Evolutionary conservation across 2,888 invertebrate genomes (phyloP).

Genomic region (Dorcus hopei): DNA sequence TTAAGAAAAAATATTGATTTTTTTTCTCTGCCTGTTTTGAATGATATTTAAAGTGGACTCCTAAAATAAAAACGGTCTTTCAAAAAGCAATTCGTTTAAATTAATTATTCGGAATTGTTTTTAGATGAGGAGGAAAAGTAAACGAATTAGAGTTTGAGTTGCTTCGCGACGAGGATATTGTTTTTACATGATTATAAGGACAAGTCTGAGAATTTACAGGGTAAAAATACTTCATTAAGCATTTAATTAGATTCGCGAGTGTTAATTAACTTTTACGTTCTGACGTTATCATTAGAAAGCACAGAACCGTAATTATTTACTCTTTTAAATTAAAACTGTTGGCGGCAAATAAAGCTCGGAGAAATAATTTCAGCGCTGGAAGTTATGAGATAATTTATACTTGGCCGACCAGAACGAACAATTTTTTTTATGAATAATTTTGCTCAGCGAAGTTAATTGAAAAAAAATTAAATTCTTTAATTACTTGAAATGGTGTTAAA

Average conservation of each 20-base stretch:
- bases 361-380: no score
- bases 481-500: no score
- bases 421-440: no score
- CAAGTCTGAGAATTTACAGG: constrained; percentile 19
- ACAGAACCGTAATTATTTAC: constrained; percentile 8
- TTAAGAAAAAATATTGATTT: no score
- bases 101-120: constrained; percentile 10
- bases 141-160: constrained; percentile 17
- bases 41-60: no score
- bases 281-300: constrained; percentile 13
- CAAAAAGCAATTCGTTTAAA: no score
- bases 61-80: no score
- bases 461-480: no score
- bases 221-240: constrained; percentile 35
- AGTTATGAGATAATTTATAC: no score
- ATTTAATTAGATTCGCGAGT: constrained; percentile 33
- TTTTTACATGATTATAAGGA: constrained; percentile 35
- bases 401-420: no score
- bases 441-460: no score
- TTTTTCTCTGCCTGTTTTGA: no score
- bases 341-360: not conserved
- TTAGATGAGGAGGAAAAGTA: constrained; percentile 18
- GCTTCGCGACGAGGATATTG: constrained; percentile 33
- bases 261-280: constrained; percentile 34
- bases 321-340: constrained; percentile 5